Evolutionary conservation across 2,113 vertebrate genomes (phyloP).

Genomic region (Rutilus rutilus): DNA sequence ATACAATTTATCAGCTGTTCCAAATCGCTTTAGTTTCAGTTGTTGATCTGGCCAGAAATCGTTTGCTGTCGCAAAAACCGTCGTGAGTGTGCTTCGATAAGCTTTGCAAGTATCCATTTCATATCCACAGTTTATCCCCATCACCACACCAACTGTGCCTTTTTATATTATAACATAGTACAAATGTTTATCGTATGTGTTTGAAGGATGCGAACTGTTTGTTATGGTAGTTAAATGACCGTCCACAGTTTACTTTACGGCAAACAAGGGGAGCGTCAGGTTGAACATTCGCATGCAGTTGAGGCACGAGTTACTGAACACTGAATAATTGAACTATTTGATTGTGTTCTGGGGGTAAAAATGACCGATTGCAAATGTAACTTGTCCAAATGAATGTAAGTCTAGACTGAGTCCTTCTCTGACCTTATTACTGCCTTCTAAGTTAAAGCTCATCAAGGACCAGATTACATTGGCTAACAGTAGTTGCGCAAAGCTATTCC

Average conservation of each 20-base stretch:
- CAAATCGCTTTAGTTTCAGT: background rate
- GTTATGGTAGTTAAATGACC: background rate
- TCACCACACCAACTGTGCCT: too few species aligned
- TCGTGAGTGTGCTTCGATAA: constrained; percentile 46
- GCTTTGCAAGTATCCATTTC: background rate
- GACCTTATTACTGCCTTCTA: background rate
- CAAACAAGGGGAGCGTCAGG: background rate
- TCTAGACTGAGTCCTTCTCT: background rate
- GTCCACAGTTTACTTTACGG: constrained; percentile 32
- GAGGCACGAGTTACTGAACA: background rate
- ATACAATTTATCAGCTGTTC: background rate
- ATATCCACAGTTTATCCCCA: background rate
- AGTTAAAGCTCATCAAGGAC: background rate
- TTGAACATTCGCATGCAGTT: background rate
- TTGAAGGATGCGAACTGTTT: background rate
- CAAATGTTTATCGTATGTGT: background rate
- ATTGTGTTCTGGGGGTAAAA: background rate
- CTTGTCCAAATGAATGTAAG: background rate
- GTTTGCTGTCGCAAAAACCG: constrained; percentile 54
- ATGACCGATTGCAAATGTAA: background rate
- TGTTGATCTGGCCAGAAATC: constrained; percentile 35
- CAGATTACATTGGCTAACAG: background rate
- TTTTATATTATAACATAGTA: background rate
- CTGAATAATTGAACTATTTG: background rate
- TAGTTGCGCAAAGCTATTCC: background rate